A percentile compares a stretch with the other conserved stretches of the same genome.
These are phyloP conservation scores for Sporophila hypoxantha DNA, from an alignment of 2,113 vertebrate species.

Conservation along the genomic window DNA sequence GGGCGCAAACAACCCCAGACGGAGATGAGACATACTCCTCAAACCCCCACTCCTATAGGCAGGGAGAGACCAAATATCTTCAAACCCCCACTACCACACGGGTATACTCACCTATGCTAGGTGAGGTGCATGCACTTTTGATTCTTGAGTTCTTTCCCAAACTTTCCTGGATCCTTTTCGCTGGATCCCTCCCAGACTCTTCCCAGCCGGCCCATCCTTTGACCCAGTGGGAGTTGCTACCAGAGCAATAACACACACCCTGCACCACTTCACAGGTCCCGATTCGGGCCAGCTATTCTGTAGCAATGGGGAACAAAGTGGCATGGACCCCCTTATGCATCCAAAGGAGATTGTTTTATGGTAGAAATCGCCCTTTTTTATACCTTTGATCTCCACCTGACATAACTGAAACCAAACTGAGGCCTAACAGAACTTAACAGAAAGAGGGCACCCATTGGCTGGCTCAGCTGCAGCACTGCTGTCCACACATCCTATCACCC, in stretches of 20 bases:
- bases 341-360: not conserved
- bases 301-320: not conserved
- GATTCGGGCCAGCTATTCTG: not conserved
- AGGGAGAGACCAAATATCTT: too few species aligned
- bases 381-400: not conserved
- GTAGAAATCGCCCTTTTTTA: not conserved
- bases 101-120: not conserved
- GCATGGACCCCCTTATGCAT: not conserved
- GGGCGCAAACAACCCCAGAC: too few species aligned
- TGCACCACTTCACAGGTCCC: not conserved
- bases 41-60: too few species aligned
- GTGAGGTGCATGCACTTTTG: not conserved
- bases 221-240: not conserved
- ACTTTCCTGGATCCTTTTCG: not conserved
- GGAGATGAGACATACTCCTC: too few species aligned
- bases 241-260: not conserved
- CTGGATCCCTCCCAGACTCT: not conserved
- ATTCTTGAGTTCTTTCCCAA: not conserved
- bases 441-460: not conserved
- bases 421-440: not conserved
- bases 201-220: not conserved
- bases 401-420: not conserved
- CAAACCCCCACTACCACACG: not conserved
- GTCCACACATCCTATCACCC: not conserved
- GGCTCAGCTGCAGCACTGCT: not conserved